These are phyloP conservation scores for Scaptomyza parva DNA, from an alignment of 2,888 invertebrate genomes.

Conservation along the genomic window DNA sequence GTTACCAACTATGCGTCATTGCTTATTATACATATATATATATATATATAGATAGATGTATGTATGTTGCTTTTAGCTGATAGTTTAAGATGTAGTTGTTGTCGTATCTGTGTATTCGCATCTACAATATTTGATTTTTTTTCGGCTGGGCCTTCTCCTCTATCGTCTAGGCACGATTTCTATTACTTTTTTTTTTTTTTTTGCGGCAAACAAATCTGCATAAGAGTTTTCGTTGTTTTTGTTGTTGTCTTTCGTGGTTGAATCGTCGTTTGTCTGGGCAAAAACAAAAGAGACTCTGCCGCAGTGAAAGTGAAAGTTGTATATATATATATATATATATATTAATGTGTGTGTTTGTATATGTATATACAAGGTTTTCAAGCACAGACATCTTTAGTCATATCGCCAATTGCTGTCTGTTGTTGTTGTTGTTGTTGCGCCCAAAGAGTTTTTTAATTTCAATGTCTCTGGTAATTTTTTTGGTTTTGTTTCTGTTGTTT, in stretches of 20 bases:
- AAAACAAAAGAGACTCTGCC: constrained; percentile 68
- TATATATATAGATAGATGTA: not conserved
- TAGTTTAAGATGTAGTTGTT: not conserved
- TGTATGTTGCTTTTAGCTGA: constrained; percentile 18
- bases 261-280: constrained; percentile 58
- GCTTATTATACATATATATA: constrained; percentile 11
- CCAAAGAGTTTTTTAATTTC: constrained; percentile 58
- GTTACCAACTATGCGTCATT: constrained; percentile 22
- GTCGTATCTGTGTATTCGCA: constrained; percentile 13
- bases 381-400: constrained; percentile 44
- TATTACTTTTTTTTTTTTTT: constrained; percentile 54
- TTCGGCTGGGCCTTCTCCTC: constrained; percentile 19
- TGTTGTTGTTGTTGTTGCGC: constrained; percentile 33
- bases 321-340: constrained; percentile 18
- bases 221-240: constrained; percentile 60
- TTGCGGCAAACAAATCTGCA: constrained; percentile 71
- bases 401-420: constrained; percentile 47
- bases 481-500: constrained; percentile 21
- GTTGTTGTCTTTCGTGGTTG: constrained; percentile 13
- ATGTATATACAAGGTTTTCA: constrained; percentile 59
- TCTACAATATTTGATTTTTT: constrained; percentile 11
- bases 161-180: constrained; percentile 63
- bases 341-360: constrained; percentile 14
- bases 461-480: constrained; percentile 54
- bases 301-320: constrained; percentile 80